These are phyloP conservation scores for Pyrrhosoma nymphula DNA, from an alignment of 2,888 invertebrate genomes.

Conservation along the genomic window DNA sequence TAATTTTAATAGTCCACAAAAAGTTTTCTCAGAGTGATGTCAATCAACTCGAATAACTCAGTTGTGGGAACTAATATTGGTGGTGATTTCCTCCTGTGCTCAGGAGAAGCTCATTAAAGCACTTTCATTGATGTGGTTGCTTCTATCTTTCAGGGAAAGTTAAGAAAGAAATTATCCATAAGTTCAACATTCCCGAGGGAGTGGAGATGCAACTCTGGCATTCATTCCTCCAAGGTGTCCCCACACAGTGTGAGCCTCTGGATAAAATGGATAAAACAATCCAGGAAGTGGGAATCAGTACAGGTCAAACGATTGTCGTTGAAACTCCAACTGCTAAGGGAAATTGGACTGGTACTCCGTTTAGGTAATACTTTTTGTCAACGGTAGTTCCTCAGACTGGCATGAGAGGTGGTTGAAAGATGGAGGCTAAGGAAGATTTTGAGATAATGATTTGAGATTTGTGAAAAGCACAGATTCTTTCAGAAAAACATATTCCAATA, in stretches of 20 bases:
- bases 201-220: slow-evolving; percentile 78
- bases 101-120: slow-evolving; percentile 70
- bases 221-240: slow-evolving; percentile 75
- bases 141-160: slow-evolving; percentile 9
- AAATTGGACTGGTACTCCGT: background rate
- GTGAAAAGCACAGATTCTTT: background rate
- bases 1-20: too few species aligned
- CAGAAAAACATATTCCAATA: background rate
- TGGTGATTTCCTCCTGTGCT: background rate
- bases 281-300: slow-evolving; percentile 77
- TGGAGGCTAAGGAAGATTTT: background rate
- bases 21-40: too few species aligned
- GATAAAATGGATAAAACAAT: slow-evolving; percentile 76
- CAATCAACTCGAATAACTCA: too few species aligned
- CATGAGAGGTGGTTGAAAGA: background rate
- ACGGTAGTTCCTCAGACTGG: background rate
- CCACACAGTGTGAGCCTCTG: slow-evolving; percentile 77
- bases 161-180: slow-evolving; percentile 75
- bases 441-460: background rate
- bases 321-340: slow-evolving; percentile 74
- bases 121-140: slow-evolving; percentile 69
- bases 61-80: background rate
- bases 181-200: slow-evolving; percentile 76
- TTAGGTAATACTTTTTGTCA: background rate
- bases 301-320: slow-evolving; percentile 77